Evolutionary conservation across 2,113 vertebrate species (phyloP).

Genomic region (Misgurnus anguillicaudatus): DNA sequence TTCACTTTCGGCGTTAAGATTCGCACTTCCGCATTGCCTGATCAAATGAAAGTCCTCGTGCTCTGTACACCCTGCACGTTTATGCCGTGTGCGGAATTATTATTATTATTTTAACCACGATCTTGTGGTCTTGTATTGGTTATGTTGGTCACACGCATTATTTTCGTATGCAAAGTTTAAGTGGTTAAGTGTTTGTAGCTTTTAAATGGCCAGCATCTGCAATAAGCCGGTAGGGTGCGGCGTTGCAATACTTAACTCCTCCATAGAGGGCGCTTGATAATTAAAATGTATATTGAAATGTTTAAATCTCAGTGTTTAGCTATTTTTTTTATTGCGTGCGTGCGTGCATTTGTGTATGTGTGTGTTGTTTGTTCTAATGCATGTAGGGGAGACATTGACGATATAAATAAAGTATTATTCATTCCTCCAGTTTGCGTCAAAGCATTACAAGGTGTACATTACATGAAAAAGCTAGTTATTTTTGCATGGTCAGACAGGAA

Average conservation of each 20-base stretch:
- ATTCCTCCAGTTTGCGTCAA: background rate
- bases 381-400: background rate
- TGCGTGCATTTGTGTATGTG: background rate
- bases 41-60: slow-evolving; percentile 33
- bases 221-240: slow-evolving; percentile 39
- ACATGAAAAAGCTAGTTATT: background rate
- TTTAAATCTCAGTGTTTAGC: background rate
- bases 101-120: background rate
- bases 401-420: background rate
- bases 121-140: background rate
- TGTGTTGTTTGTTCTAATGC: background rate
- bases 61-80: background rate
- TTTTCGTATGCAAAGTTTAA: background rate
- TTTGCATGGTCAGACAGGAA: too few species aligned
- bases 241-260: slow-evolving; percentile 5
- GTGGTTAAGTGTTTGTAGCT: background rate
- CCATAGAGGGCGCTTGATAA: slow-evolving; percentile 19
- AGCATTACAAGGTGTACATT: background rate
- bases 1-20: slow-evolving; percentile 18
- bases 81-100: background rate
- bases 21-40: slow-evolving; percentile 34
- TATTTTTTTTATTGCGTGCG: background rate
- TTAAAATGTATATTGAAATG: background rate
- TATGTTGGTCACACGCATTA: background rate
- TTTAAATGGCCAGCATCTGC: slow-evolving; percentile 20